A percentile compares a stretch with the other conserved stretches of the same genome.
Evolutionary conservation across 2,113 vertebrate genomes (phyloP).

Genomic region (Octodon degus): DNA sequence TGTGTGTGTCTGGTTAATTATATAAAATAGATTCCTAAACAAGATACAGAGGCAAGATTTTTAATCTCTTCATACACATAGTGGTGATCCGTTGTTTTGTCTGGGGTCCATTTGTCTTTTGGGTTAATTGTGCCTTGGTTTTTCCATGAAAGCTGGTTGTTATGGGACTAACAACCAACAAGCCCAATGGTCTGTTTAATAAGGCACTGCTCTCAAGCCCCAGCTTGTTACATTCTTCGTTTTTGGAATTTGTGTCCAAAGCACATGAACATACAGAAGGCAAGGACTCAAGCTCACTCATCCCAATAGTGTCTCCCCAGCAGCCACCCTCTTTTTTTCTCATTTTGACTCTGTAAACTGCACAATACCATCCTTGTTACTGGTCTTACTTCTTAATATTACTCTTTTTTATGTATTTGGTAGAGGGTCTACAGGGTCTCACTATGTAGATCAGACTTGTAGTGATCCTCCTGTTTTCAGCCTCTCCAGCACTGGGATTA

Average conservation of each 20-base stretch:
- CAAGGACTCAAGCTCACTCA: not conserved
- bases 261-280: not conserved
- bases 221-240: not conserved
- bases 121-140: not conserved
- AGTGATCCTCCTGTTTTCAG: no score
- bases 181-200: not conserved
- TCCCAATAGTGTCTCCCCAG: not conserved
- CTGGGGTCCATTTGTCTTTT: not conserved
- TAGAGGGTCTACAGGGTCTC: no score
- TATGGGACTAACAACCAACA: not conserved
- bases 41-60: not conserved
- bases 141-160: not conserved
- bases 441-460: no score
- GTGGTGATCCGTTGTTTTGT: not conserved
- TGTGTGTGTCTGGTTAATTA: not conserved
- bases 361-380: not conserved
- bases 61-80: not conserved
- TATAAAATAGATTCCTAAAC: slow-evolving; percentile 7
- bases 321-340: not conserved
- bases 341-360: not conserved
- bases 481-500: no score
- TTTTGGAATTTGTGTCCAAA: not conserved
- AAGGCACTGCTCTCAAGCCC: not conserved
- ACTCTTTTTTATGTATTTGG: not conserved
- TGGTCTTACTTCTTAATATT: not conserved